Evolutionary conservation across 2,113 vertebrate species (phyloP), one percentile per base, ranked within the genome.

Genomic region (Labrus mixtus): DNA sequence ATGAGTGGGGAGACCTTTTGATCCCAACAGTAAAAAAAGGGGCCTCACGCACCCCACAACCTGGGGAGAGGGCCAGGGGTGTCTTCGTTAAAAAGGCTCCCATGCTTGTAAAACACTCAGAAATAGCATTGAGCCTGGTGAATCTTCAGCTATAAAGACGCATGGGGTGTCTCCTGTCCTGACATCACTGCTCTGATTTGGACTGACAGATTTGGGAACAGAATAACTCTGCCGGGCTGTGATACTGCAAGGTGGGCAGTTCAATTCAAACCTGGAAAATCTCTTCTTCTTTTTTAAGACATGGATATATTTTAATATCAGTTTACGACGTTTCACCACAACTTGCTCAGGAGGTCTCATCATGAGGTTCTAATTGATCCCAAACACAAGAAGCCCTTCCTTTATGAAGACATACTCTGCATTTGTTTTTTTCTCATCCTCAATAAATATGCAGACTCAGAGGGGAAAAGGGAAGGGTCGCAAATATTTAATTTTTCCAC

Each of bases 81-180:
- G 41, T 82, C 76, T 83, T 78, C 55, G 41, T 85, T 86, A 87
- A 90, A 87, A 90, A 87, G 79, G 69, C 74, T n/a, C n/a, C 76
- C 67, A 23, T 12, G 85, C 86, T 83, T 78, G 86, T 91, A 85
- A 92, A 92, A 73, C 45, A 19, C 51, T 81, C 86, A 72, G 82
- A 91, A 93, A 93, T 87, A 91, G 87, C 78, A 80, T 4, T 41
- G 70, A 78, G 64, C 33, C 53, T 55, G 57, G 58, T 77, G 78
- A 80, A 77, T 87, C 65, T 83, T 41, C 60, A 63, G 83, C 76
- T 80, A 64, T 76, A 87, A 81, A 79, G 80, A 75, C 1, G 4
- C 55, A 39, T 13, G 45, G 22, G 75, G 76, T 83, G 87, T 86
- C 84, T 84, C 29, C 78, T 80, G 79, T 84, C 29, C 78, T 80